Conservation (phyloP, 2,113 vertebrate genomes). For the Pycnonotus jocosus region DNA sequence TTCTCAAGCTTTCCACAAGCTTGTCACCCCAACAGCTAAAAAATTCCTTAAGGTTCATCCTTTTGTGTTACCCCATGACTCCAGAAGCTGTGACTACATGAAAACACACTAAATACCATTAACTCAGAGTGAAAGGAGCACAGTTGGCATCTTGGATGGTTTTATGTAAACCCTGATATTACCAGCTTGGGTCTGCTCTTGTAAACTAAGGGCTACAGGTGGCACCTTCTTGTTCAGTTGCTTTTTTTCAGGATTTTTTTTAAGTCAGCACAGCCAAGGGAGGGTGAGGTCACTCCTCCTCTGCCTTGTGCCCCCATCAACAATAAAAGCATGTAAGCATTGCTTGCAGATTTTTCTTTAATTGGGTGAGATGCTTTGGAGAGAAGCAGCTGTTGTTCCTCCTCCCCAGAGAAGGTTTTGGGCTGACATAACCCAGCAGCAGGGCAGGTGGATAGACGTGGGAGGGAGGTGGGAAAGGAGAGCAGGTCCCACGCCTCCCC, state of each 20-base stretch:
- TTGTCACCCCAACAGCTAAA: background rate
- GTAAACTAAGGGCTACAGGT: background rate
- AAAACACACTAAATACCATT: background rate
- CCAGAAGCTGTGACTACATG: background rate
- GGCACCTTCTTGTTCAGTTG: background rate
- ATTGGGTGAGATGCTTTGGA: background rate
- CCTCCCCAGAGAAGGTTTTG: background rate
- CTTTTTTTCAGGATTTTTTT: background rate
- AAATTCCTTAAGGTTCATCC: background rate
- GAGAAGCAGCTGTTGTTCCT: background rate
- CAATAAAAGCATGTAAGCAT: background rate
- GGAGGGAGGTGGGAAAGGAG: background rate
- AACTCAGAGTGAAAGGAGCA: background rate
- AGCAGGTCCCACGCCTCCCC: background rate
- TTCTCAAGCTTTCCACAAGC: slow-evolving; percentile 16
- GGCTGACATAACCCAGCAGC: background rate
- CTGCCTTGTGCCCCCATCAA: background rate
- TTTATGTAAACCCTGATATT: background rate
- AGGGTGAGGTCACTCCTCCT: background rate
- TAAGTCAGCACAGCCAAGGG: background rate
- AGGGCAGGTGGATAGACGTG: background rate
- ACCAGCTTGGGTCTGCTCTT: background rate
- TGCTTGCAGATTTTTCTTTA: background rate
- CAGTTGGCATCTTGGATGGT: background rate
- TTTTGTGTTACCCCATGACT: background rate